Conservation (phyloP, 2,888 invertebrate genomes). For the Parnassius mnemosyne region DNA sequence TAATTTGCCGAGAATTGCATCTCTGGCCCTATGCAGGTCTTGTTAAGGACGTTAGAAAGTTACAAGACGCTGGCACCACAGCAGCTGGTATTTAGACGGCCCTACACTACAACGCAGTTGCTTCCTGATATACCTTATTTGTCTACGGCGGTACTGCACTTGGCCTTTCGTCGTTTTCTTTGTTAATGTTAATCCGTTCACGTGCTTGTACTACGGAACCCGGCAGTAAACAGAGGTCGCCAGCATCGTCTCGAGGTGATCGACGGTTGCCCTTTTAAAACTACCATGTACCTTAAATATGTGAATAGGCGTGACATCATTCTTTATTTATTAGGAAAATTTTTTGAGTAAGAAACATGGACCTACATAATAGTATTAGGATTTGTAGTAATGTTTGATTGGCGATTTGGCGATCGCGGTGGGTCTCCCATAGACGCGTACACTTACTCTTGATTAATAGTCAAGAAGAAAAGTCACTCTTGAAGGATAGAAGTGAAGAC, state of each 20-base stretch:
- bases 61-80: slow-evolving; percentile 19
- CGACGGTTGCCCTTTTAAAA: slow-evolving; percentile 58
- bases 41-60: slow-evolving; percentile 25
- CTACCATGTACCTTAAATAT: slow-evolving; percentile 50
- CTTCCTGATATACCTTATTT: slow-evolving; percentile 30
- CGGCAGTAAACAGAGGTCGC: slow-evolving; percentile 62
- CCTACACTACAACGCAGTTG: slow-evolving; percentile 2
- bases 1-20: slow-evolving; percentile 19
- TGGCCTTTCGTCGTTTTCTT: slow-evolving; percentile 60
- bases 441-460: too few relatives aligned
- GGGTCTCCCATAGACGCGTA: too few relatives aligned
- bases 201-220: slow-evolving; percentile 43
- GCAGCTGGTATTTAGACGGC: slow-evolving; percentile 23
- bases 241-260: slow-evolving; percentile 55
- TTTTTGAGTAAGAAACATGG: too few relatives aligned
- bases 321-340: not conserved
- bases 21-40: slow-evolving; percentile 16
- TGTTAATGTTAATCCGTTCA: slow-evolving; percentile 50
- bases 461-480: too few relatives aligned
- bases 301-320: slow-evolving; percentile 35
- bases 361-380: too few relatives aligned
- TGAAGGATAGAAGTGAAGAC: too few relatives aligned
- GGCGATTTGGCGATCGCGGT: too few relatives aligned
- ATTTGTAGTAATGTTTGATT: too few relatives aligned
- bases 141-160: slow-evolving; percentile 32